Evolutionary conservation across 2,113 vertebrate species (phyloP), one percentile per base, ranked within the genome.

Genomic region (Corythornis cristatus): DNA sequence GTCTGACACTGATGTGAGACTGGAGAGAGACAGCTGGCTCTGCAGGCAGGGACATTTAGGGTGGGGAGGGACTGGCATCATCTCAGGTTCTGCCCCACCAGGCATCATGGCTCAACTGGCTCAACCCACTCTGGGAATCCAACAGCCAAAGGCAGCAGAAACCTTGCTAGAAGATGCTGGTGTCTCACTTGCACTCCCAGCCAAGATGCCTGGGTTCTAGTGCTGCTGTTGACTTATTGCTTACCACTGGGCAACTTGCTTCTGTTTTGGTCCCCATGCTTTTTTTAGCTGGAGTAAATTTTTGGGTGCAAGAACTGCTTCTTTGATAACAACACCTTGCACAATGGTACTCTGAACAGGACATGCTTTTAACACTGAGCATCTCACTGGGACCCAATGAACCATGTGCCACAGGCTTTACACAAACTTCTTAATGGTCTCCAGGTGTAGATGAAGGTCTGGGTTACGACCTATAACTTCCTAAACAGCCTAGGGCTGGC

Each of bases 101-200:
- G 28, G 25, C 82, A 80, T 84, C 51, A 14, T 46, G 82, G 93
- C 92, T 87, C 43, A 40, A 67, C 83, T 89, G 81, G 81, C 77
- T 87, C 85, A 70, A 43, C 67, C 82, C 54, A 14, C 51, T 76
- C 81, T 60, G 94, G 84, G 84, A 94, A 40, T 14, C 37, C 83
- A 62, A 54, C 60, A 91, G 90, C 96, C 93, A 93, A 94, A 91
- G 85, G 85, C 92, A 93, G 90, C 82, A 56, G 60, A 74, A 93
- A 33, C 56, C 56, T 71, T 83, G 92, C 92, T 93, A 95, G 84
- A 89, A 33, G 58, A 4, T 3, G 6, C 64, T 76, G 87, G 74
- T 93, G 87, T 53, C 84, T 93, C 2, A 0, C 61, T 84, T 6
- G 48, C 2, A 2, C 26, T 61, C 73, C 88, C 48, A 73, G 94